Evolutionary conservation across 2,888 invertebrate genomes (phyloP), one percentile per base, ranked within the genome.

Genomic region (Ophioninae sp.): DNA sequence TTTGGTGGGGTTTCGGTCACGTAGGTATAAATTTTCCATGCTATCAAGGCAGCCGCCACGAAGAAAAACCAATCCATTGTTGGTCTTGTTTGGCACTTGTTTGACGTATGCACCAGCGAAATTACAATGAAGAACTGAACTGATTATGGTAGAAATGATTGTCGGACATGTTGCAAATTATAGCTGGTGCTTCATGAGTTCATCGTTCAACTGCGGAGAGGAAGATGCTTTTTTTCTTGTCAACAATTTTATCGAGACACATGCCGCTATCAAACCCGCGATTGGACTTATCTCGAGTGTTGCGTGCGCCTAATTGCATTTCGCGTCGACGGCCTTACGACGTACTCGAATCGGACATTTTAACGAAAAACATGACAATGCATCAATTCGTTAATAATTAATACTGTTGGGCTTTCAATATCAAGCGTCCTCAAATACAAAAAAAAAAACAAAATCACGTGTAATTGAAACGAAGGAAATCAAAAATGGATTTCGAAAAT

Each of bases 1-100:
- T 94, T 94, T 0, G 94, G 94, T 86, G 89, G 90, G 69, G 87
- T 87, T n/a, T 63, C 81, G 9, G 63, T 86, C 3, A 84, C 61
- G 76, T 85, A 90, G 22, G 68, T 51, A 73, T 88, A 90, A 41
- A 85, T 59, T 64, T 84, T 82, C 58, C 88, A 90, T 5, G n/a
- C 64, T 69, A 82, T 59, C 10, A 87, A 75, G 1, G 82, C 1
- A 30, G 72, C 23, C n/a, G 80, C 20, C 20, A 83, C n/a, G 30
- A 74, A 8, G 6, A 87, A 67, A 59, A 87, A 44, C n/a, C 59
- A 56, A 67, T 73, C 65, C 87, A 87, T 86, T 58, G 74, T 75
- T 20, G 30, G 10, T n/a, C 9, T 5, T 0, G 0, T 17, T 30
- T 30, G 10, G 0, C n/a, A 68, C 51, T 68, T 51, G 5, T 37